A percentile compares a stretch with the other conserved stretches of the same genome.
Conservation (phyloP, 1,140 invertebrate species). For the Portunus trituberculatus region DNA sequence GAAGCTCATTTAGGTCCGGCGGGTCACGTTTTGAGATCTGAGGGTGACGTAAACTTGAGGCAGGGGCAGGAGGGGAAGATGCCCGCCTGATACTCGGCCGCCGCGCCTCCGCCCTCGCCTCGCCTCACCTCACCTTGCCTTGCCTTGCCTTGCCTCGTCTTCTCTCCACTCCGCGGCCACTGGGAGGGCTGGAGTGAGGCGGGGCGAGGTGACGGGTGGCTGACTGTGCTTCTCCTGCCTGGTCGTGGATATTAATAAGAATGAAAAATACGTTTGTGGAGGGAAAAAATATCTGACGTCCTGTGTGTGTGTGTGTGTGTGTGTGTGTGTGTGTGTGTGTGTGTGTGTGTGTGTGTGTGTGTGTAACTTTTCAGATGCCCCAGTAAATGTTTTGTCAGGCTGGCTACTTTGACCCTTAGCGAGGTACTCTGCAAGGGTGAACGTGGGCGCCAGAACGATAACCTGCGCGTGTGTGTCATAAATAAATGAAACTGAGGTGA, state of each 20-base stretch:
- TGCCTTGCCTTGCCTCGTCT: background rate
- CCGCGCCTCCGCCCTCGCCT: background rate
- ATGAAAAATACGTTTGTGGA: background rate
- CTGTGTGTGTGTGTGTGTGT: slow-evolving; percentile 12
- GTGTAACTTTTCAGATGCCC: background rate
- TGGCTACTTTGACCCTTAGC: background rate
- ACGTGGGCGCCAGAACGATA: background rate
- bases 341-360: slow-evolving; percentile 28
- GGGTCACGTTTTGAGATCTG: slow-evolving; percentile 70
- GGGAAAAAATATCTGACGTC: background rate
- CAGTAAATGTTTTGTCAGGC: background rate
- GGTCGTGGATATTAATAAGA: slow-evolving; percentile 8
- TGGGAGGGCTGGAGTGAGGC: background rate
- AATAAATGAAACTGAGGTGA: slow-evolving; percentile 23
- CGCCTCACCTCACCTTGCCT: background rate
- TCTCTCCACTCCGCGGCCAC: background rate
- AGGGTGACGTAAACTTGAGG: slow-evolving; percentile 49
- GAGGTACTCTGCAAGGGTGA: background rate
- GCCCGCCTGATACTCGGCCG: background rate
- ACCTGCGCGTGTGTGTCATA: background rate
- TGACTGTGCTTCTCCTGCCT: background rate
- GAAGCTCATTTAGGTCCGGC: slow-evolving; percentile 67
- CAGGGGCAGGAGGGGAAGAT: background rate
- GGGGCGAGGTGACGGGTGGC: background rate
- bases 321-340: slow-evolving; percentile 10